Evolutionary conservation across 2,797 vertebrate genomes (phyloP).

Genomic region (Natrix natrix): DNA sequence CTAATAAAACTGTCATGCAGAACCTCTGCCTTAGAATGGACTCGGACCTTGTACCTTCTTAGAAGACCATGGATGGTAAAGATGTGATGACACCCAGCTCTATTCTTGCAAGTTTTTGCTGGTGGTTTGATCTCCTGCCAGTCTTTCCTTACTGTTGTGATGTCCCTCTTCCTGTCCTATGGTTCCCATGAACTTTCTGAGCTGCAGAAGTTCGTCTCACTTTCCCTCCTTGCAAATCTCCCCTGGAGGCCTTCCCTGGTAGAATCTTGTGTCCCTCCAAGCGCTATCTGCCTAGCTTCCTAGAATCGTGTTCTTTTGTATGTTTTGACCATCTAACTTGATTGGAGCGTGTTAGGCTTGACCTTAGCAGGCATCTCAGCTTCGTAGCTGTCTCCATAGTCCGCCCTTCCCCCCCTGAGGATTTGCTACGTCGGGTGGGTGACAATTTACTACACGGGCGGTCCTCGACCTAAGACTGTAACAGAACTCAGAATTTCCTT

Average conservation of each 20-base stretch:
- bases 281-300: constrained; percentile 20
- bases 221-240: constrained; percentile 14
- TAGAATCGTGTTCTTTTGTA: constrained; percentile 31
- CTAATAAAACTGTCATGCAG: background rate
- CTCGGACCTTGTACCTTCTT: background rate
- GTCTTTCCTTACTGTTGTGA: background rate
- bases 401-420: no score
- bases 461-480: background rate
- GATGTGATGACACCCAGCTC: background rate
- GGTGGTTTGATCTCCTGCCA: constrained; percentile 28
- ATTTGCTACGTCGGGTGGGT: background rate
- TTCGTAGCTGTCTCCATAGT: no score
- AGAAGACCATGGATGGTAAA: background rate
- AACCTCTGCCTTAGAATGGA: background rate
- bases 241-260: background rate
- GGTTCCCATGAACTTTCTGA: background rate
- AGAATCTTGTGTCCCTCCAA: rapidly evolving
- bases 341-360: background rate
- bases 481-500: background rate
- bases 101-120: constrained; percentile 49
- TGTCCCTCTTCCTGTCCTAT: background rate
- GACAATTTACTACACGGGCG: background rate
- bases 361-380: background rate
- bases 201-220: background rate
- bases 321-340: background rate